Conservation (phyloP, 2,888 invertebrate species). For the Amphipyra berbera region DNA sequence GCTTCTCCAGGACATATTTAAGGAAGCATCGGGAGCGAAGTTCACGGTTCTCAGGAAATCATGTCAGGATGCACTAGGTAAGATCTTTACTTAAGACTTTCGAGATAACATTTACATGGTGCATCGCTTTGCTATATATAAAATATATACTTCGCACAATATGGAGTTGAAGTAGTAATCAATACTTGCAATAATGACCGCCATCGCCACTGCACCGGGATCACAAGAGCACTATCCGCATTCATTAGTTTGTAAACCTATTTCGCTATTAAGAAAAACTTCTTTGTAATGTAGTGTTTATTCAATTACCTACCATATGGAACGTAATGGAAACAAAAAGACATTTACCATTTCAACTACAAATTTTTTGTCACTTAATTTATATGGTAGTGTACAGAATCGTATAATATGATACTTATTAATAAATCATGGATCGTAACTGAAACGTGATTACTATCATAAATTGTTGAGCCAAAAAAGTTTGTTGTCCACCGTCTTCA, state of each 20-base stretch:
- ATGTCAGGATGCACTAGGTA: conserved; percentile 91
- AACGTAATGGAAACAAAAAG: neutral
- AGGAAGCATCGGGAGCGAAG: conserved; percentile 95
- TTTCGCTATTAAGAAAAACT: neutral
- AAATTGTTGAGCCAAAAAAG: too few species aligned
- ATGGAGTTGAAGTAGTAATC: conserved; percentile 38
- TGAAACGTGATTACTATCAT: too few species aligned
- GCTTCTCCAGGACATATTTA: conserved; percentile 94
- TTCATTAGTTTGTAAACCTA: neutral
- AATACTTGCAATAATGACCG: conserved; percentile 42
- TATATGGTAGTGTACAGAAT: too few species aligned
- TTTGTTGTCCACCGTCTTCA: too few species aligned
- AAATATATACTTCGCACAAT: neutral
- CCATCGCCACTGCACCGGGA: neutral
- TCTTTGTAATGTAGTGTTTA: neutral
- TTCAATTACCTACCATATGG: conserved; percentile 2
- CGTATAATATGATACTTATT: too few species aligned
- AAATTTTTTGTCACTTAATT: neutral
- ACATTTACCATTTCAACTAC: neutral
- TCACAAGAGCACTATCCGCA: too few species aligned
- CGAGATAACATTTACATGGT: neutral
- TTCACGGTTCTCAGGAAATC: conserved; percentile 93
- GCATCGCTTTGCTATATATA: neutral
- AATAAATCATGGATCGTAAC: too few species aligned
- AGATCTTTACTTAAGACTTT: neutral